phyloP scores from a whole-genome alignment of 2,113 vertebrate species.

The Scartelaos histophorus region DNA sequence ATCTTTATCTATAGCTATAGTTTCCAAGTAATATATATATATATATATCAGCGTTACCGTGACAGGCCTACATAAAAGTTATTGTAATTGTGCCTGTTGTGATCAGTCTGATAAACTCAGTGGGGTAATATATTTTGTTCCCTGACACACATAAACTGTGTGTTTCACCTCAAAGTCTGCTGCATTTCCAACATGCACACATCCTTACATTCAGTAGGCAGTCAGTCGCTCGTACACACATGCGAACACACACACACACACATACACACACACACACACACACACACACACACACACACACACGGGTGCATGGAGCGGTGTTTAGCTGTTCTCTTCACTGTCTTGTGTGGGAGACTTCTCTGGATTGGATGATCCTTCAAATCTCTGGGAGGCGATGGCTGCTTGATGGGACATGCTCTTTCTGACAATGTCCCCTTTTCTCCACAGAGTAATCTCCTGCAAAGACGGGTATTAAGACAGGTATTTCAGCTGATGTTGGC shows the following conservation, averaged over 20 bases:
- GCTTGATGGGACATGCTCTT: conserved; percentile 97
- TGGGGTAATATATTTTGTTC: conserved; percentile 1
- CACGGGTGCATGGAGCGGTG: not conserved
- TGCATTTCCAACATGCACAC: conserved; percentile 1
- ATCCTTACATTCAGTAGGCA: conserved; percentile 36
- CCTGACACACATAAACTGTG: conserved; percentile 6
- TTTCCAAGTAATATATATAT: no score
- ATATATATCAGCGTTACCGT: no score
- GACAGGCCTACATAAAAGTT: not conserved
- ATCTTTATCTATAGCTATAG: no score
- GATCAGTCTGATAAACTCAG: conserved; percentile 23
- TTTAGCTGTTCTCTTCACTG: conserved; percentile 59
- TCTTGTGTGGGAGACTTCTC: conserved; percentile 61
- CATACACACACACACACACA: conserved; percentile 9
- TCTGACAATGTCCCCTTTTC: conserved; percentile 92
- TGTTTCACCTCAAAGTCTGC: not conserved
- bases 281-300: conserved; percentile 16
- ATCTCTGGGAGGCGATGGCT: conserved; percentile 88
- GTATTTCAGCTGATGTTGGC: not conserved
- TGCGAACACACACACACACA: not conserved
- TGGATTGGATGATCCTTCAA: conserved; percentile 80
- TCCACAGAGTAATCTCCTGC: conserved; percentile 95
- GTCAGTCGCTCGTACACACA: not conserved
- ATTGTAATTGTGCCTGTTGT: conserved; percentile 21
- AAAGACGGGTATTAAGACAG: not conserved